Conservation (phyloP, 2,797 vertebrate species). For the Tenualosa ilisha region DNA sequence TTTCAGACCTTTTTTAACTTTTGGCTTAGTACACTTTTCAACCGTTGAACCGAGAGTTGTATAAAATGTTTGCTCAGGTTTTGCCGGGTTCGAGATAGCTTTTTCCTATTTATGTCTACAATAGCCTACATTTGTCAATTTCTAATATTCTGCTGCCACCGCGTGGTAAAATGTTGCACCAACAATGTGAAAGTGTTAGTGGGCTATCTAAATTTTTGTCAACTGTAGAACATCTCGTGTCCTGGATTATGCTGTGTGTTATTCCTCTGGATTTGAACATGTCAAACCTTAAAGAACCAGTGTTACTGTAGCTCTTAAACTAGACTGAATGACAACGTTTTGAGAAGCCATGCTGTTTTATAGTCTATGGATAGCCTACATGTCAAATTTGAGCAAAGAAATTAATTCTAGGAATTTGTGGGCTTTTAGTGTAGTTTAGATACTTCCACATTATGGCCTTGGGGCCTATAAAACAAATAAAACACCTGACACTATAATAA, state of each 20-base stretch:
- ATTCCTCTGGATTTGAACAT: too few relatives aligned
- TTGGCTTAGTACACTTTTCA: background rate
- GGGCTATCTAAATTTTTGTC: background rate
- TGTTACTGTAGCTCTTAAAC: too few relatives aligned
- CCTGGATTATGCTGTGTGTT: background rate
- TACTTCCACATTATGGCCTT: slow-evolving; percentile 56
- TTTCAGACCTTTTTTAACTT: background rate
- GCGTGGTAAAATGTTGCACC: background rate
- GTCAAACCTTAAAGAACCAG: background rate
- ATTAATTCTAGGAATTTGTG: background rate
- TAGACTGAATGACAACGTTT: background rate
- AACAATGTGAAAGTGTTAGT: background rate
- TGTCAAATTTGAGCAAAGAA: too few relatives aligned
- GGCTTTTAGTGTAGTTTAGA: background rate
- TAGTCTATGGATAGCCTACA: too few relatives aligned
- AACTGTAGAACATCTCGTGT: background rate
- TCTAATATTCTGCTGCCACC: background rate
- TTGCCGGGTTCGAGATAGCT: too few relatives aligned
- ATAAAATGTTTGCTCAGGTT: background rate
- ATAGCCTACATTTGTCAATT: background rate
- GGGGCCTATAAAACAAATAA: background rate
- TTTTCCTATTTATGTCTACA: background rate
- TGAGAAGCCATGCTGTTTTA: background rate
- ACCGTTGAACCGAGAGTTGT: background rate
- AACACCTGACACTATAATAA: background rate